Evolutionary conservation across 2,797 vertebrate species (phyloP).

Genomic region (Microhierax caerulescens): DNA sequence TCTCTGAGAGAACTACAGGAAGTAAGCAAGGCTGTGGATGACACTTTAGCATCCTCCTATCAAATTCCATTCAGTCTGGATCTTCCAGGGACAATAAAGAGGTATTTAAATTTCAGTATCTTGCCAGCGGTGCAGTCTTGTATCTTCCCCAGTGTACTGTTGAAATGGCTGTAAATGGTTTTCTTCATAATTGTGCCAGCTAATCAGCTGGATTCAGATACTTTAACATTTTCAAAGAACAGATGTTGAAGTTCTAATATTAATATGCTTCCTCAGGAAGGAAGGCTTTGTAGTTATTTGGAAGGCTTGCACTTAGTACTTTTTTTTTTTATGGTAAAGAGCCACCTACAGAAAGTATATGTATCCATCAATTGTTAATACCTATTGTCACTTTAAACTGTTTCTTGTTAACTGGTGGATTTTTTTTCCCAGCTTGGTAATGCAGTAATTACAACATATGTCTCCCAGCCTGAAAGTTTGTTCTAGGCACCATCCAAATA

Average conservation of each 20-base stretch:
- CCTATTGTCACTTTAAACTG: not conserved
- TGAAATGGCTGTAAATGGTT: not conserved
- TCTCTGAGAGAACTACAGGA: constrained; percentile 77
- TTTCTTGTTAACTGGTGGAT: not conserved
- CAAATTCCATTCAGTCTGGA: constrained; percentile 72
- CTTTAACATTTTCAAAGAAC: not conserved
- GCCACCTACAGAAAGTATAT: not conserved
- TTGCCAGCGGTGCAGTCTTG: not conserved
- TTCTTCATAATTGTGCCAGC: not conserved
- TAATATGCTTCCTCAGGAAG: not conserved
- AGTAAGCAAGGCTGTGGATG: constrained; percentile 78
- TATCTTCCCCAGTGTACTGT: not conserved
- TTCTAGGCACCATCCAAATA: not conserved
- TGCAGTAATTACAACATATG: not conserved
- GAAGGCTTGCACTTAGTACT: not conserved
- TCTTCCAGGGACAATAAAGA: constrained; percentile 76
- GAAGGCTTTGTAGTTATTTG: not conserved
- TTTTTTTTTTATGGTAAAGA: not conserved
- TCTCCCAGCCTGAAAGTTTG: not conserved
- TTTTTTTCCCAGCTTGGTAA: not conserved
- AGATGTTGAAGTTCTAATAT: not conserved
- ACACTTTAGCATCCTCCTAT: constrained; percentile 77
- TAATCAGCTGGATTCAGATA: not conserved
- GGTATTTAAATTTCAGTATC: constrained; percentile 71
- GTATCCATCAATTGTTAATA: not conserved